Conservation (phyloP, 2,113 vertebrate genomes). For the Pavo muticus region DNA sequence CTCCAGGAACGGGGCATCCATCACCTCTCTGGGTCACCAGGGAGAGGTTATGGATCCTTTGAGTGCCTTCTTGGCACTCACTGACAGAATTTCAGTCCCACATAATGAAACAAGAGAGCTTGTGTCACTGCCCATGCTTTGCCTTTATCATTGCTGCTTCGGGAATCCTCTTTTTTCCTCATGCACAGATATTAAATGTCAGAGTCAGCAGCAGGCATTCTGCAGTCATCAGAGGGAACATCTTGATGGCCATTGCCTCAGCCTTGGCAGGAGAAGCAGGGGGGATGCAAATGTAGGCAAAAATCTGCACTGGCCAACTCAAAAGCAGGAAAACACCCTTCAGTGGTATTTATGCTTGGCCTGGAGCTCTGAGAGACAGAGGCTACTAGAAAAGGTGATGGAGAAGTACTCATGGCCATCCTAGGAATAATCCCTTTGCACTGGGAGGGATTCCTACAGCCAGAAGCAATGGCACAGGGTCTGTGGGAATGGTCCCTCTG, state of each 20-base stretch:
- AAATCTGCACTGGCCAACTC: not conserved
- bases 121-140: rapidly evolving
- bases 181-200: not conserved
- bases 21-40: not conserved
- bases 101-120: rapidly evolving
- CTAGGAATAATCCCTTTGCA: rapidly evolving
- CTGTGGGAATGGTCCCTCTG: not conserved
- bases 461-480: not conserved
- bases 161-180: not conserved
- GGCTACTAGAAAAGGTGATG: not conserved
- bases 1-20: too few species aligned
- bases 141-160: not conserved
- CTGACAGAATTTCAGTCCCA: not conserved
- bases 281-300: not conserved
- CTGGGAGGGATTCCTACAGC: not conserved
- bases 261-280: not conserved
- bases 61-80: not conserved
- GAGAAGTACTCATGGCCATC: not conserved
- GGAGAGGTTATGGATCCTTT: not conserved
- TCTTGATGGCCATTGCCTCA: not conserved
- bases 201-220: not conserved
- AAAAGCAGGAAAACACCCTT: not conserved
- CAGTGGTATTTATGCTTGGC: not conserved
- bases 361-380: not conserved
- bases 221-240: not conserved